Evolutionary conservation across 2,888 invertebrate genomes (phyloP), one percentile per base, ranked within the genome.

Genomic region (Acrobasis suavella): DNA sequence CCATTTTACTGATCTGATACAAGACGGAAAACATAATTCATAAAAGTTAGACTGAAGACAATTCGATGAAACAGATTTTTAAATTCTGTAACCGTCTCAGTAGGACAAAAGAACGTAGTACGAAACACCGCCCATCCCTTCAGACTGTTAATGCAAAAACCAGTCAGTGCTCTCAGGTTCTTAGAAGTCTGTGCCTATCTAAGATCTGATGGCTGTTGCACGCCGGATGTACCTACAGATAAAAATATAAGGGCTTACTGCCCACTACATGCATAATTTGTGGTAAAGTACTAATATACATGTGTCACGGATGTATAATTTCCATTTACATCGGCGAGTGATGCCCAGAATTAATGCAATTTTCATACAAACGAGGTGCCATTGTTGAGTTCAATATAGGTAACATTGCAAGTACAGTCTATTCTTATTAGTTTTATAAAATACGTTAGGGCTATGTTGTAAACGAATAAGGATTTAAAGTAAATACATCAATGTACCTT

Each of bases 161-260:
- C 70, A 74, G 85, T 81, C 85, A 81, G 69, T 78, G 82, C 77
- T 80, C 81, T 80, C 65, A 72, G 65, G 70, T 91, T 90, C 91
- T 81, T 61, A 85, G 91, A 91, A 91, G 68, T 79, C 82, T 83
- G 85, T 46, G n/a, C 46, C 72, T 85, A 89, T 89, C 91, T 82
- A 76, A 65, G 73, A 91, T 89, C 90, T 87, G 52, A 67, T 74
- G 73, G 74, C 69, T 70, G 71, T 78, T 75, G 76, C 68, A 60
- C 64, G 69, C 68, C 73, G 76, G 71, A 80, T 80, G 76, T 72
- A 70, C 75, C 72, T 69, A 58, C 63, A 70, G 81, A 81, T 78
- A 78, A n/a, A n/a, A 46, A n/a, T 46, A 7, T 46, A 46, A n/a
- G 50, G 39, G 50, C 50, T 37, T 38, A 15, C 60, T 15, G 62